phyloP scores from a whole-genome alignment of 1,140 invertebrate genomes.

The Coelopa frigida region DNA sequence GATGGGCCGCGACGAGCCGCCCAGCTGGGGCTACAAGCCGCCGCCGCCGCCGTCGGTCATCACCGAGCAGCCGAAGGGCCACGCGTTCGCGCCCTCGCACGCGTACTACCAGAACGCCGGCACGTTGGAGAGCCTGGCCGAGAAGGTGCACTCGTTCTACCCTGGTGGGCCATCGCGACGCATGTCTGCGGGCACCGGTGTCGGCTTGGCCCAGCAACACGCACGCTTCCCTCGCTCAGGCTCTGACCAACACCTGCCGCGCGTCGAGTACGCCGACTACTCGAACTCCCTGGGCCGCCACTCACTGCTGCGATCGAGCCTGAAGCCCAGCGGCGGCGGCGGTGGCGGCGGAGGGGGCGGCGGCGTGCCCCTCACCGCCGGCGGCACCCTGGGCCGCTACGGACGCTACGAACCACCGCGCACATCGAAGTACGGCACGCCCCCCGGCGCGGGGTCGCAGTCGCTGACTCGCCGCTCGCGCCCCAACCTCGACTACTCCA shows the following conservation, averaged over 20 bases:
- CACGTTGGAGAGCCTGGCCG: slow-evolving; percentile 79
- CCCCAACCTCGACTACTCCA: slow-evolving; percentile 77
- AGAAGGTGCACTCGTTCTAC: slow-evolving; percentile 82
- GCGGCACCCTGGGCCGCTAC: slow-evolving; percentile 42
- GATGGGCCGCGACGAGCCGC: slow-evolving; percentile 50
- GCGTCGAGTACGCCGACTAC: slow-evolving; percentile 69
- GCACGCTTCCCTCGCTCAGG: slow-evolving; percentile 65
- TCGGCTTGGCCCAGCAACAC: slow-evolving; percentile 39
- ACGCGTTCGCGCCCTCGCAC: slow-evolving; percentile 72
- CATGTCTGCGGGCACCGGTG: slow-evolving; percentile 50
- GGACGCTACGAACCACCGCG: slow-evolving; percentile 42
- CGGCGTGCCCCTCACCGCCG: slow-evolving; percentile 28
- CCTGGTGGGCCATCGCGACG: slow-evolving; percentile 55
- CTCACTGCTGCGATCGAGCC: slow-evolving; percentile 65
- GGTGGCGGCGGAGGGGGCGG: slow-evolving; percentile 43
- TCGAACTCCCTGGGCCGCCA: slow-evolving; percentile 62
- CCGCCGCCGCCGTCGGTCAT: slow-evolving; percentile 76
- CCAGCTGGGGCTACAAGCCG: slow-evolving; percentile 48
- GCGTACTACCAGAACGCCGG: slow-evolving; percentile 71
- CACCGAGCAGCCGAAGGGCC: slow-evolving; percentile 79
- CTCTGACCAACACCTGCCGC: slow-evolving; percentile 75
- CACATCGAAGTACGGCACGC: slow-evolving; percentile 32
- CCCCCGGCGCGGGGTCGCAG: slow-evolving; percentile 36
- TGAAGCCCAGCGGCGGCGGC: slow-evolving; percentile 55
- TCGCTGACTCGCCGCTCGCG: slow-evolving; percentile 62